A percentile compares a stretch with the other conserved stretches of the same genome.
Conservation (phyloP, 23 tunicate genomes). For the Halocynthia aurantium region DNA sequence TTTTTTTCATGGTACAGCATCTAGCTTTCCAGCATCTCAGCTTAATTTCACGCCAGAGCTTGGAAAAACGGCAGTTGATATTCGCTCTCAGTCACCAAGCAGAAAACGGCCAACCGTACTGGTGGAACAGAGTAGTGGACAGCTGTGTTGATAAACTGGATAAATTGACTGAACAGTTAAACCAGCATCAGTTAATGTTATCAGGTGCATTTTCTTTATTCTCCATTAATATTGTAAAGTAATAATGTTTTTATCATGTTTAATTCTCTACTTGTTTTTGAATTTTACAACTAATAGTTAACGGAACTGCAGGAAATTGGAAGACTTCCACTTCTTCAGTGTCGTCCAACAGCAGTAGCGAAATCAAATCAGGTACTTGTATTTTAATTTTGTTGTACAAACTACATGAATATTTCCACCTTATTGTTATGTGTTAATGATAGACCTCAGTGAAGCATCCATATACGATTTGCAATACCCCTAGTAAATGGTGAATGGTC, state of each 20-base stretch:
- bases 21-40: conserved; percentile 66
- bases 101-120: conserved; percentile 13
- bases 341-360: no score
- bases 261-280: neutral
- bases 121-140: conserved; percentile 52
- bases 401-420: no score
- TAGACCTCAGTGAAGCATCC: no score
- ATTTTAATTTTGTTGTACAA: no score
- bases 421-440: no score
- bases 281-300: no score
- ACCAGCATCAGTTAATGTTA: neutral
- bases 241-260: neutral
- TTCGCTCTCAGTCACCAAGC: conserved; percentile 25
- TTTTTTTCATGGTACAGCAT: conserved; percentile 34
- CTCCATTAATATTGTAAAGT: neutral
- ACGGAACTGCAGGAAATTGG: no score
- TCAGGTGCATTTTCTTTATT: neutral
- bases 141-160: conserved; percentile 29
- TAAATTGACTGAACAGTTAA: neutral
- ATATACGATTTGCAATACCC: no score
- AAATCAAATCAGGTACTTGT: no score
- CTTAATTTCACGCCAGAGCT: conserved; percentile 21
- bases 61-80: conserved; percentile 35
- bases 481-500: no score
- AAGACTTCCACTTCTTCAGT: no score